A percentile compares a stretch with the other conserved stretches of the same genome.
phyloP scores from a whole-genome alignment of 2,888 invertebrate genomes.

The Nomada hirtipes region DNA sequence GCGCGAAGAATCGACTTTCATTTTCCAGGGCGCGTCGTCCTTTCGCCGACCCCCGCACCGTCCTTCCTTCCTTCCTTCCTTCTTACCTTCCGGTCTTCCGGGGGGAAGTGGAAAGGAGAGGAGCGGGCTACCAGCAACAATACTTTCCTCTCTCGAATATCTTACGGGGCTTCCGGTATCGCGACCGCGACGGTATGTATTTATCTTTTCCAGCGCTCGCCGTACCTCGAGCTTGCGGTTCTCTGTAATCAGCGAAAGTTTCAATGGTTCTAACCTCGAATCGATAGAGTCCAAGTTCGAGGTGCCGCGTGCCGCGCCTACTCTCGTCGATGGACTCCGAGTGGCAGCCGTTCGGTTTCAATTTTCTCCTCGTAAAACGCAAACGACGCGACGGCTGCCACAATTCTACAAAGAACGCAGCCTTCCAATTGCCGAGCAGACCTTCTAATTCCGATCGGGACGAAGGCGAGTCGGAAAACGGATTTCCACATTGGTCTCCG shows the following conservation, averaged over 20 bases:
- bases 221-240: not conserved
- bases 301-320: not conserved
- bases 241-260: not conserved
- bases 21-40: conserved; percentile 60
- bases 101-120: conserved; percentile 28
- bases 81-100: conserved; percentile 17
- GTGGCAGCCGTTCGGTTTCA: no score
- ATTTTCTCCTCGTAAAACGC: no score
- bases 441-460: no score
- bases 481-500: not conserved
- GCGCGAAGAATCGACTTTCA: conserved; percentile 58
- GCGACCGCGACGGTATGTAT: not conserved
- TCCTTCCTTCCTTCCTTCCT: no score
- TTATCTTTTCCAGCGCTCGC: not conserved
- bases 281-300: conserved; percentile 12
- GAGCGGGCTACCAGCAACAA: not conserved
- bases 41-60: conserved; percentile 39
- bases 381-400: no score
- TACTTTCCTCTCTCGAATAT: conserved; percentile 30
- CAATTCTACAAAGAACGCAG: not conserved
- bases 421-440: not conserved
- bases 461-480: not conserved
- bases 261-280: not conserved
- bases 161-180: conserved; percentile 16
- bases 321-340: not conserved